phyloP scores from a whole-genome alignment of 2,888 invertebrate species.

The Scaptomyza reducta region DNA sequence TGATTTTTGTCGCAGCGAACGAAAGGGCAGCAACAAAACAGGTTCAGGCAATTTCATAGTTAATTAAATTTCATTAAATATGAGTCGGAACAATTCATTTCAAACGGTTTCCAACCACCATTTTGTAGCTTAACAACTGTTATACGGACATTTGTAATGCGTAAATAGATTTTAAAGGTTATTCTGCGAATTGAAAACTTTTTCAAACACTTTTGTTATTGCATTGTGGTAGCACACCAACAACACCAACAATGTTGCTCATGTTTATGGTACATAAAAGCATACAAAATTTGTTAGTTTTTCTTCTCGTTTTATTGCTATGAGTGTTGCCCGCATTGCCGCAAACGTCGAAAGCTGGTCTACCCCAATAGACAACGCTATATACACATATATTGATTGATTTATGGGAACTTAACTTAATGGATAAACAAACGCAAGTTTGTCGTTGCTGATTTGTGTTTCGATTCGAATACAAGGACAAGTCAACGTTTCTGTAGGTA shows the following conservation, averaged over 20 bases:
- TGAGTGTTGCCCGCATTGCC: slow-evolving; percentile 28
- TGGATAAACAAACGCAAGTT: slow-evolving; percentile 56
- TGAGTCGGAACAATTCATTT: background rate
- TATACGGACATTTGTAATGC: background rate
- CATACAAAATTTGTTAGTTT: background rate
- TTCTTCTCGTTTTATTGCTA: background rate
- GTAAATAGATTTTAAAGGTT: too few relatives aligned
- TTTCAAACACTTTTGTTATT: too few relatives aligned
- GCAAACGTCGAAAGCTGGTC: slow-evolving; percentile 30
- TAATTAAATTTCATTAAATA: slow-evolving; percentile 55
- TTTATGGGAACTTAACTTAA: slow-evolving; percentile 58
- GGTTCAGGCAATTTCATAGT: slow-evolving; percentile 27
- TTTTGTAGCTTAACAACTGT: background rate
- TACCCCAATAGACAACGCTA: slow-evolving; percentile 2
- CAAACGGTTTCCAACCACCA: background rate
- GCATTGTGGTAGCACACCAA: too few relatives aligned
- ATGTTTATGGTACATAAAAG: slow-evolving; percentile 3
- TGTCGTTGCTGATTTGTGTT: slow-evolving; percentile 29
- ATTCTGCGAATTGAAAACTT: too few relatives aligned
- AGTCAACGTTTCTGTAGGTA: background rate
- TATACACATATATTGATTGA: slow-evolving; percentile 56
- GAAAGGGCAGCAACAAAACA: background rate
- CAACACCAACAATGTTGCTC: too few relatives aligned
- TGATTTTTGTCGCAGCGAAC: slow-evolving; percentile 33
- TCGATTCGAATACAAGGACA: slow-evolving; percentile 32